Conservation (phyloP, 35 echinoderm and acorn worm species). For the Amphiura filiformis region DNA sequence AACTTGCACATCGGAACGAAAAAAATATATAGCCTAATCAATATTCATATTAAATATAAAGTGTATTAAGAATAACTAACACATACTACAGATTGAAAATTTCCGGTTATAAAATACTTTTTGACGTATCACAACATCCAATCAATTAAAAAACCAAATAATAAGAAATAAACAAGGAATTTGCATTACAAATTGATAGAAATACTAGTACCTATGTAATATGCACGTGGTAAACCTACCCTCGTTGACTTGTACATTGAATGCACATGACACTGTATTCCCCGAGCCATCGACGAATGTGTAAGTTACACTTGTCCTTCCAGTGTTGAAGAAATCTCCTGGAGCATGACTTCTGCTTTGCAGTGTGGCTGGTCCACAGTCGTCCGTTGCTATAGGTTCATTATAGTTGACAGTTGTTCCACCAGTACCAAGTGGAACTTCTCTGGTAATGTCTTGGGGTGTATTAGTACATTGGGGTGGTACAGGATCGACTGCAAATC, state of each 20-base stretch:
- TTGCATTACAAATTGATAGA: no score
- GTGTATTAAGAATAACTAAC: no score
- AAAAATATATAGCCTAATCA: no score
- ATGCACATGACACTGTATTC: slow-evolving; percentile 23
- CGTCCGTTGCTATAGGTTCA: slow-evolving; percentile 40
- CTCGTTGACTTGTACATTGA: slow-evolving; percentile 18
- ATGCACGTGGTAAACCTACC: not conserved
- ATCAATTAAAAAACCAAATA: no score
- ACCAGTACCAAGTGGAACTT: not conserved
- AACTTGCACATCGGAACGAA: no score
- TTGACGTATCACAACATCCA: no score
- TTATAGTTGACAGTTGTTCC: slow-evolving; percentile 26
- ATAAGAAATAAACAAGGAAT: no score
- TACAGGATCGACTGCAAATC: not conserved
- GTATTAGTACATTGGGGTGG: not conserved
- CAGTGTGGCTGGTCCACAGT: slow-evolving; percentile 26
- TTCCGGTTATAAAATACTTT: no score
- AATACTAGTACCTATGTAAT: not conserved
- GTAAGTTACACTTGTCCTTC: slow-evolving; percentile 36
- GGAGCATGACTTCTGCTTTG: not conserved
- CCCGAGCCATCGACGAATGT: not conserved
- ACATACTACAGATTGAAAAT: no score
- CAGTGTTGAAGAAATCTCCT: slow-evolving; percentile 18
- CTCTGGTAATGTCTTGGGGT: not conserved
- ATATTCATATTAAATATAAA: no score